Evolutionary conservation across 2,888 invertebrate genomes (phyloP), one percentile per base, ranked within the genome.

Genomic region (Ennomos fuscantarius): DNA sequence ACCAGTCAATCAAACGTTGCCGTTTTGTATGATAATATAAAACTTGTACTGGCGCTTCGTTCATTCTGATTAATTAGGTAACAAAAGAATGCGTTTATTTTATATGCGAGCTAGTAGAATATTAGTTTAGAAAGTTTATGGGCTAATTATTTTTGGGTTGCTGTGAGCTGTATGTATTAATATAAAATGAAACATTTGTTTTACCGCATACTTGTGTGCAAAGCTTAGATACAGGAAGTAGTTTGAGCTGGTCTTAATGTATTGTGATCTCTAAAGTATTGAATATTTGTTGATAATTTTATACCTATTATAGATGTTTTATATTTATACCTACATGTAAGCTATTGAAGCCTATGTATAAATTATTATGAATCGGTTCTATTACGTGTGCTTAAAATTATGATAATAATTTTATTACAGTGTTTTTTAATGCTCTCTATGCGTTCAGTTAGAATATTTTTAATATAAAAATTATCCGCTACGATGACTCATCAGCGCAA

Each of bases 231-330:
- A 43, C 40, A 24, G 6, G 6, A 24, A 24, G 6, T 60, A 73
- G 66, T 63, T 72, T 52, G 61, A 68, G 70, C 52, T 74, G 74
- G 70, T 70, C 78, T 76, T 78, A 73, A 76, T 76, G 9, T 74
- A 79, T 80, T 78, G 79, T 86, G 87, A 87, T 88, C 87, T 87
- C 87, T 79, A 66, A 75, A 76, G 75, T 68, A 72, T 78, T 75
- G 66, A 76, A 76, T 24, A 24, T 73, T 70, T 79, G 79, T 79
- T 82, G 73, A 71, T 78, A 70, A 71, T 74, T 60, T 74, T 68
- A 60, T 68, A 65, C 62, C 52, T 39, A 57, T 57, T 48, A 55
- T 50, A 32, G 59, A 61, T 39, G 34, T 15, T 40, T 35, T 1
- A 43, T 37, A 47, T 37, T 48, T 24, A 24, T 24, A 24, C 24